Percentiles rank a stretch among this genome's conserved stretches.
Conservation (phyloP, 2,113 vertebrate genomes). For the Onychostruthus taczanowskii region DNA sequence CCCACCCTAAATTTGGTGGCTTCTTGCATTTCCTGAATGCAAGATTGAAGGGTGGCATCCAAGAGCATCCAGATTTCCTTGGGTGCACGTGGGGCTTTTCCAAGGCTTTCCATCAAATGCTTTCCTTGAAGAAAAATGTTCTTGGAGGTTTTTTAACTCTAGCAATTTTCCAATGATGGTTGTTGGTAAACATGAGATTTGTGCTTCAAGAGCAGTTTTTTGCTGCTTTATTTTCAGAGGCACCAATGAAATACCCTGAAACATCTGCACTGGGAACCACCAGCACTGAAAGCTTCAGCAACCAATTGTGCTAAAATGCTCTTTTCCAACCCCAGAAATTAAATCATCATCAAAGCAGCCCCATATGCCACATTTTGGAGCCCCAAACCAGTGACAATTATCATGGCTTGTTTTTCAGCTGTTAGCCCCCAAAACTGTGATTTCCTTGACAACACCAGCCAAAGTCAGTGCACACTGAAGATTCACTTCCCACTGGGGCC, state of each 20-base stretch:
- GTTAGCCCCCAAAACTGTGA: neutral
- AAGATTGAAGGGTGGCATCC: neutral
- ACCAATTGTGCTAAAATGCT: neutral
- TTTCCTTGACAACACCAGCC: neutral
- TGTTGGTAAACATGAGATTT: neutral
- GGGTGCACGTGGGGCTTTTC: neutral
- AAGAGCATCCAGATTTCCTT: neutral
- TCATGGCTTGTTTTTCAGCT: neutral
- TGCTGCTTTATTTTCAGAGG: neutral
- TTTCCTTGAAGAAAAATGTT: neutral
- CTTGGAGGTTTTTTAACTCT: neutral
- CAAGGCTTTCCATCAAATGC: neutral
- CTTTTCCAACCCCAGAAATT: neutral
- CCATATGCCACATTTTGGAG: fast-evolving
- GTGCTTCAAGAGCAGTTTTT: neutral
- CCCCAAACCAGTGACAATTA: neutral
- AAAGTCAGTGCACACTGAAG: neutral
- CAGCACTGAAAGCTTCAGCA: neutral
- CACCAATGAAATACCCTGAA: neutral
- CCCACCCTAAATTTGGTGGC: neutral
- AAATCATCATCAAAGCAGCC: neutral
- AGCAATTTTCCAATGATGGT: fast-evolving
- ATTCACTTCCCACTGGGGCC: neutral
- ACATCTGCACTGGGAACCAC: neutral
- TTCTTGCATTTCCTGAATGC: neutral